Percentiles rank a stretch among this genome's conserved stretches.
Conservation (phyloP, 2,797 vertebrate species). For the Sebastes taczanowskii region DNA sequence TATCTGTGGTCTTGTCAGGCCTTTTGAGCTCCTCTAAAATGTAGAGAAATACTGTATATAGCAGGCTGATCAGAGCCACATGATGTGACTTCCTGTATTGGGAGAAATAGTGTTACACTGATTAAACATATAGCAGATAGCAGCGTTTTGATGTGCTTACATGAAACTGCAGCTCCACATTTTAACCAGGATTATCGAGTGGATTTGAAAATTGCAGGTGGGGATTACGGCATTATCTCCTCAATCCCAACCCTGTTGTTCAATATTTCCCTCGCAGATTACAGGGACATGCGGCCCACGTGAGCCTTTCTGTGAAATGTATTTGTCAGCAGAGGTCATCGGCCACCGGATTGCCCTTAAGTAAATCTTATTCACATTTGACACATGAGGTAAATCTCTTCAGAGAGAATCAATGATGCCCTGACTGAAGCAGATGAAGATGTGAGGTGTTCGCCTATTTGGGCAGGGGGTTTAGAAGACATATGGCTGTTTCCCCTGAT, state of each 20-base stretch:
- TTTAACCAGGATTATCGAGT: conserved; percentile 38
- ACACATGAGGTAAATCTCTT: conserved; percentile 48
- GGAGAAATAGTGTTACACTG: neutral
- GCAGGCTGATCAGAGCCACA: neutral
- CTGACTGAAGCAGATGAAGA: conserved; percentile 29
- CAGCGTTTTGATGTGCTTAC: neutral
- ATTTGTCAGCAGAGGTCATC: conserved; percentile 48
- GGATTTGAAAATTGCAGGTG: conserved; percentile 49
- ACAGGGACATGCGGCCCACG: conserved; percentile 9
- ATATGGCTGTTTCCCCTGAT: conserved; percentile 55
- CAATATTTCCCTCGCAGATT: conserved; percentile 53
- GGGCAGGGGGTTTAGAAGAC: conserved; percentile 32
- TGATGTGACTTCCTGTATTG: neutral
- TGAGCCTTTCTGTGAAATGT: conserved; percentile 18
- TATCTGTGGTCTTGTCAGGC: neutral
- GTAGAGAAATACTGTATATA: neutral
- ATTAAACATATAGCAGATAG: neutral
- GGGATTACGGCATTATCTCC: conserved; percentile 53
- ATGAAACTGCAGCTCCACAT: conserved; percentile 9
- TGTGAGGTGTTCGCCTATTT: neutral
- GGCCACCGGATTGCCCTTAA: neutral
- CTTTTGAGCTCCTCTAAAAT: neutral
- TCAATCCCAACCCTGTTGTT: conserved; percentile 31
- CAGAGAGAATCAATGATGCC: conserved; percentile 46
- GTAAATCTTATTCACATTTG: conserved; percentile 46